Evolutionary conservation across 2,797 vertebrate genomes (phyloP), one percentile per base, ranked within the genome.

Genomic region (Buceros bicornis): DNA sequence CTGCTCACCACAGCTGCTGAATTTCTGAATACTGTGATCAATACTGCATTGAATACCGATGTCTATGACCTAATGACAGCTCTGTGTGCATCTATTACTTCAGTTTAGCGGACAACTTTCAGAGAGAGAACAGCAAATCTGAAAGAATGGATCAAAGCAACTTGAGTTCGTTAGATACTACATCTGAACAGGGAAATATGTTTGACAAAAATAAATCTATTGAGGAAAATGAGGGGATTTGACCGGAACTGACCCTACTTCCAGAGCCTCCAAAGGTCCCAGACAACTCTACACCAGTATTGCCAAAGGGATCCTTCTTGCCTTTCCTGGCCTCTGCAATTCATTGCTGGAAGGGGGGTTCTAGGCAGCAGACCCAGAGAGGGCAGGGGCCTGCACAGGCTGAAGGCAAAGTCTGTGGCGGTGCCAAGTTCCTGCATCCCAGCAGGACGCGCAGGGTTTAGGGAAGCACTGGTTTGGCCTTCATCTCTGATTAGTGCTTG

Each of bases 11-110:
- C 2, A 50, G 89, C 70, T 86, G 77, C 79, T 86, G 83, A 86
- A 78, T 90, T 90, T 85, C 82, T 92, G 79, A 91, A 82, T 87
- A 19, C 74, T 35, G 50, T 77, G 62, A 54, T 95, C 94, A 82
- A 88, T 96, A 64, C 35, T 35, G 9, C n/a, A 95, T 83, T 79
- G 93, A 95, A 86, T 79, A 88, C 54, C 33, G 0, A 91, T 88
- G 67, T 16, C 72, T 83, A 31, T 51, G 78, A 48, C 57, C 80
- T 89, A 79, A 91, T 56, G 82, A 82, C 62, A 76, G 60, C 66
- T 89, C 56, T 69, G 8, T 20, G 25, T 82, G 54, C 26, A 12
- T 48, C 74, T 70, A 18, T 56, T 80, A 58, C 66, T 94, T 77
- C 71, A 89, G 56, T 83, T 91, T 45, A 73, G 26, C 31, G 81